These are phyloP conservation scores for Ctenicera cuprea DNA, from an alignment of 2,888 invertebrate genomes.

Conservation along the genomic window DNA sequence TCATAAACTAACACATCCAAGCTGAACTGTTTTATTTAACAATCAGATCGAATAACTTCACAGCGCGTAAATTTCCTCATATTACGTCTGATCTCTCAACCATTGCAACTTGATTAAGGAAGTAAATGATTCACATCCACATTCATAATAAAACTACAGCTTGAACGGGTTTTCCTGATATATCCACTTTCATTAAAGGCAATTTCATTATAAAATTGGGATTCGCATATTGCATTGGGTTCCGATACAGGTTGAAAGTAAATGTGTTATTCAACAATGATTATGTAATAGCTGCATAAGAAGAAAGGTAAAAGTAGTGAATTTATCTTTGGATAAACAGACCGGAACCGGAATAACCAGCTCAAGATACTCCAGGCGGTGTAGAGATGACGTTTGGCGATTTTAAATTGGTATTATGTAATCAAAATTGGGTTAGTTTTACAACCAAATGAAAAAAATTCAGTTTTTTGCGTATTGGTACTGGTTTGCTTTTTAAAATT, in stretches of 20 bases:
- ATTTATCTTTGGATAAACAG: neutral
- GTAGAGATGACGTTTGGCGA: neutral
- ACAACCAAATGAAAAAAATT: no score
- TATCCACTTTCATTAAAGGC: neutral
- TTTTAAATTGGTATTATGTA: neutral
- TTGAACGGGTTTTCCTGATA: conserved; percentile 4
- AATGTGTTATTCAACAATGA: conserved; percentile 1
- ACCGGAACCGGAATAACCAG: conserved; percentile 27
- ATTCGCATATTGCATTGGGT: neutral
- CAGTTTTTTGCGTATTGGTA: neutral
- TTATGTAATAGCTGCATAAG: conserved; percentile 4
- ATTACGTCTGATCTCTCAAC: neutral
- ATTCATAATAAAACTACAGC: neutral
- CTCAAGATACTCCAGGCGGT: neutral
- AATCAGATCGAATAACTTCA: no score
- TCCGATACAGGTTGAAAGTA: conserved; percentile 8
- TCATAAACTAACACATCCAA: no score
- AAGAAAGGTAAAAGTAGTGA: conserved; percentile 33
- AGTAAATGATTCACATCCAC: neutral
- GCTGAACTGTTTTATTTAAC: no score
- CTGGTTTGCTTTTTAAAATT: conserved; percentile 10
- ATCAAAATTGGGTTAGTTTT: conserved; percentile 10
- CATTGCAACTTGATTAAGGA: conserved; percentile 2
- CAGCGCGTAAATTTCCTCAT: no score
- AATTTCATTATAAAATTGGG: neutral